These are phyloP conservation scores for Sepiola atlantica DNA, from an alignment of 2,888 invertebrate species.

Conservation along the genomic window DNA sequence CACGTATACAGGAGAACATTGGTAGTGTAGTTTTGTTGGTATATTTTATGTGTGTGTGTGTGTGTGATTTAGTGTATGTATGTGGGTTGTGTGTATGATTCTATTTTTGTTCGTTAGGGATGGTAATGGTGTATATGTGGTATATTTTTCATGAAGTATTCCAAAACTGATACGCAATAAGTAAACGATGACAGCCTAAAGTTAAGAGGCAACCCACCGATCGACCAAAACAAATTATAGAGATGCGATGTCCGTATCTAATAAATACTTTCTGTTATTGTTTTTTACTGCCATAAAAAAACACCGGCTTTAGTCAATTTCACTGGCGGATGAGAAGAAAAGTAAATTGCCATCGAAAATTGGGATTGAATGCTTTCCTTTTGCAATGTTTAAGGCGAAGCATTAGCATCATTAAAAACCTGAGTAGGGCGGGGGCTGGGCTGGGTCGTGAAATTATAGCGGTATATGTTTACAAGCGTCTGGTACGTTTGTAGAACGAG, in stretches of 20 bases:
- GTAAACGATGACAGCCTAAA: background rate
- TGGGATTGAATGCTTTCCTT: too few relatives aligned
- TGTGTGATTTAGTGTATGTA: background rate
- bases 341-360: too few relatives aligned
- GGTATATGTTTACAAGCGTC: background rate
- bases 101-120: background rate
- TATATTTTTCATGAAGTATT: too few relatives aligned
- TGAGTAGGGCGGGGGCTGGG: background rate
- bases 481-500: background rate
- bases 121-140: background rate
- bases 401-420: too few relatives aligned
- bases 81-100: too few relatives aligned
- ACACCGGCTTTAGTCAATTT: background rate
- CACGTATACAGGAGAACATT: too few relatives aligned
- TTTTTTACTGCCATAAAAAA: background rate
- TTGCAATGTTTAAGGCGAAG: too few relatives aligned
- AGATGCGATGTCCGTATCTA: too few relatives aligned
- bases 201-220: background rate
- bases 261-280: background rate
- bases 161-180: too few relatives aligned
- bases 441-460: background rate
- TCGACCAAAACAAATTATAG: background rate
- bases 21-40: too few relatives aligned
- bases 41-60: background rate
- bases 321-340: background rate